Conservation (phyloP, 1,140 invertebrate species). For the Asbolus verrucosus region DNA sequence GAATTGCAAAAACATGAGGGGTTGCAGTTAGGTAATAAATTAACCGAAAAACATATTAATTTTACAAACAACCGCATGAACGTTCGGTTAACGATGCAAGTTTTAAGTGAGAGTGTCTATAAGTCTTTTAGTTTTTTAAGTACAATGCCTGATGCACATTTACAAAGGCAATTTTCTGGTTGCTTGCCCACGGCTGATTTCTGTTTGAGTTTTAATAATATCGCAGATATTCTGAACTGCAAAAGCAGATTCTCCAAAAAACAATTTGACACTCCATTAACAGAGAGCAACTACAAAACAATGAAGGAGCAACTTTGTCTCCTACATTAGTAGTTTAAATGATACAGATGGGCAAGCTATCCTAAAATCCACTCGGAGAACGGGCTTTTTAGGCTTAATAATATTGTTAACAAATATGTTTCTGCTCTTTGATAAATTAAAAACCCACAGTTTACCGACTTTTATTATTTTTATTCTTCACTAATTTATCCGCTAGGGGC, state of each 20-base stretch:
- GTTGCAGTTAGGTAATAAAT: constrained; percentile 59
- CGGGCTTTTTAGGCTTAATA: constrained; percentile 47
- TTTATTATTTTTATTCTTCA: too few relatives aligned
- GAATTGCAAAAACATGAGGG: constrained; percentile 57
- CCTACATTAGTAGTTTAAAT: constrained; percentile 44
- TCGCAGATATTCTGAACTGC: constrained; percentile 35
- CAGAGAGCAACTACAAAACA: constrained; percentile 4
- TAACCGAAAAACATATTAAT: constrained; percentile 57
- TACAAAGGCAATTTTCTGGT: constrained; percentile 9
- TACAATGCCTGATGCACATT: background rate
- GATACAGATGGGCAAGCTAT: constrained; percentile 7
- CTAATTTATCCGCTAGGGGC: too few relatives aligned
- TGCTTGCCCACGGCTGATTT: constrained; percentile 16
- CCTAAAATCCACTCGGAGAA: constrained; percentile 42
- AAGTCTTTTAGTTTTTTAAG: background rate
- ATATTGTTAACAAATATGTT: constrained; percentile 45
- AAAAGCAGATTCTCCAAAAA: constrained; percentile 32
- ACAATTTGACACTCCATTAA: constrained; percentile 41
- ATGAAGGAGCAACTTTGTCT: constrained; percentile 18
- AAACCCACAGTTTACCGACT: background rate
- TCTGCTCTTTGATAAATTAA: constrained; percentile 26
- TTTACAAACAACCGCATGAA: constrained; percentile 61
- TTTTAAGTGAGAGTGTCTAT: background rate
- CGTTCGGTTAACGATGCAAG: constrained; percentile 43
- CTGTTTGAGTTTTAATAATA: constrained; percentile 29